These are phyloP conservation scores for Argyresthia albistria DNA, from an alignment of 2,888 invertebrate species.

Conservation along the genomic window DNA sequence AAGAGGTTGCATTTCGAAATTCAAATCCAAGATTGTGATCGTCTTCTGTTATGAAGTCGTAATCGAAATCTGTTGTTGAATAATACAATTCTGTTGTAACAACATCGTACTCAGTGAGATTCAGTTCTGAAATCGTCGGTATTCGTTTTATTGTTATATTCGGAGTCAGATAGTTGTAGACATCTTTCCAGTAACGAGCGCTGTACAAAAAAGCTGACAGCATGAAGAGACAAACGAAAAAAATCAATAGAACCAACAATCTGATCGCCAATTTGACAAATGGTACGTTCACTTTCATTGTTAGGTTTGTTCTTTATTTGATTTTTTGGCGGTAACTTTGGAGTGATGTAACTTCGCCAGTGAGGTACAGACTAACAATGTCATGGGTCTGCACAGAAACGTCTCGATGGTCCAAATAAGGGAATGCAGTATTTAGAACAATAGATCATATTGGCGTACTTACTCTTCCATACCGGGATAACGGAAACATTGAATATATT, in stretches of 20 bases:
- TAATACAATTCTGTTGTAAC: slow-evolving; percentile 4
- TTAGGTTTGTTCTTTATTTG: slow-evolving; percentile 3
- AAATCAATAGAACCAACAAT: slow-evolving; percentile 37
- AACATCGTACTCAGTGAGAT: slow-evolving; percentile 21
- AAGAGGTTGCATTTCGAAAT: not conserved
- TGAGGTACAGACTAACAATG: no score
- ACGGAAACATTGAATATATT: no score
- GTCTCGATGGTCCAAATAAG: not conserved
- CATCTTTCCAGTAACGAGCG: slow-evolving; percentile 50
- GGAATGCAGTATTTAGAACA: not conserved
- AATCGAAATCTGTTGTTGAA: not conserved
- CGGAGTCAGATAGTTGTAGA: slow-evolving; percentile 49
- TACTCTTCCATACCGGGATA: no score
- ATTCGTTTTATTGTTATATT: slow-evolving; percentile 57
- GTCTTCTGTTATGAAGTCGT: not conserved
- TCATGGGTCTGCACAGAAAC: not conserved
- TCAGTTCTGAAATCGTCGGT: slow-evolving; percentile 47
- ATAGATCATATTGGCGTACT: not conserved
- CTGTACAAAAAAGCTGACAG: slow-evolving; percentile 45
- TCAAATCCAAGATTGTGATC: not conserved
- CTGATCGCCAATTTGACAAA: slow-evolving; percentile 35
- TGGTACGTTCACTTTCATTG: slow-evolving; percentile 37
- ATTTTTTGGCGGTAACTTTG: no score
- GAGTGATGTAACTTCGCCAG: no score
- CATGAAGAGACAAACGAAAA: slow-evolving; percentile 41